Conservation (phyloP, 2,797 vertebrate genomes). For the Fringilla coelebs region DNA sequence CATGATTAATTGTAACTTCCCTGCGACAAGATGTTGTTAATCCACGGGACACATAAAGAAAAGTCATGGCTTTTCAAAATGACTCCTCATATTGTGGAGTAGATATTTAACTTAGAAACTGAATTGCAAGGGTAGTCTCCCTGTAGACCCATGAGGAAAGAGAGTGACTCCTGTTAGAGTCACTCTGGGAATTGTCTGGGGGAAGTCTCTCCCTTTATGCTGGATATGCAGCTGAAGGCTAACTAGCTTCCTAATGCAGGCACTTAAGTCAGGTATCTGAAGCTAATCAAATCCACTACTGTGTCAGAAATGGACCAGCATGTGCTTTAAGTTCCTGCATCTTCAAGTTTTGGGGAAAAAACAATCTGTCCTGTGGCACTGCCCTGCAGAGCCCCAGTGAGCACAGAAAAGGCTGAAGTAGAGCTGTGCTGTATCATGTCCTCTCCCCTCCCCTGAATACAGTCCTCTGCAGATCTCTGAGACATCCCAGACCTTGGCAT, state of each 20-base stretch:
- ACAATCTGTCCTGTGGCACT: not conserved
- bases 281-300: not conserved
- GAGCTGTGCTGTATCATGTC: not conserved
- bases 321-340: not conserved
- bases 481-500: not conserved
- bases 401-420: not conserved
- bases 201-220: not conserved
- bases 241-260: not conserved
- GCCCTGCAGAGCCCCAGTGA: not conserved
- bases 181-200: accelerated
- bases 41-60: not conserved
- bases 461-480: accelerated
- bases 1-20: not conserved
- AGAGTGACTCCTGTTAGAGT: not conserved
- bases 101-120: not conserved
- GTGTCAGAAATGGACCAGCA: not conserved
- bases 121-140: not conserved
- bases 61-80: not conserved
- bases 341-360: not conserved
- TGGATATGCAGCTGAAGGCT: not conserved
- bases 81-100: not conserved
- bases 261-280: not conserved
- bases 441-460: not conserved
- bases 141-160: not conserved
- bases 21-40: not conserved